phyloP scores from a whole-genome alignment of 2,113 vertebrate genomes.

The Setophaga kirtlandii region DNA sequence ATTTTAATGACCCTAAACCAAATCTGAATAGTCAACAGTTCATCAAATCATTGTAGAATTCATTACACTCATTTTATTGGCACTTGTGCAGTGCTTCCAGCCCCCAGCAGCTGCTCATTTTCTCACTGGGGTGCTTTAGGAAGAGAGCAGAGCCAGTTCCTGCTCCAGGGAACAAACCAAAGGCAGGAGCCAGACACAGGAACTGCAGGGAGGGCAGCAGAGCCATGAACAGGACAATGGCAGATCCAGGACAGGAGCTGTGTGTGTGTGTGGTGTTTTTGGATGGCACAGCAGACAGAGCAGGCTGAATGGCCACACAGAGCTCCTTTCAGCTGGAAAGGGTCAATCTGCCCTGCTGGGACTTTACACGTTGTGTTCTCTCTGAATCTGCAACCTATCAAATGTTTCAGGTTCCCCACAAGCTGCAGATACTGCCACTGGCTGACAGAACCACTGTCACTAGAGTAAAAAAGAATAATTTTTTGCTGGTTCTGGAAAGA shows the following conservation, averaged over 20 bases:
- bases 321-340: background rate
- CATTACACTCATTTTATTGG: background rate
- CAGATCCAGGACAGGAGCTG: background rate
- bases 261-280: background rate
- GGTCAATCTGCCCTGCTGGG: background rate
- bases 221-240: fast-evolving
- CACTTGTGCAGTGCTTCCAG: background rate
- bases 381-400: background rate
- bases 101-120: background rate
- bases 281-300: background rate
- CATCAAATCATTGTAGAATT: background rate
- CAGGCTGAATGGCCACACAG: background rate
- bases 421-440: background rate
- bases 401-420: background rate
- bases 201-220: background rate
- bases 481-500: background rate
- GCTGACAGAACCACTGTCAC: background rate
- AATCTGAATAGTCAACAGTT: background rate
- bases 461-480: background rate
- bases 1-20: background rate
- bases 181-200: background rate
- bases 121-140: background rate
- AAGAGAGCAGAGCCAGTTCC: background rate
- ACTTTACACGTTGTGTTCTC: background rate
- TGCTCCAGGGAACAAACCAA: background rate